These are phyloP conservation scores for Eleginops maclovinus DNA, from an alignment of 2,113 vertebrate species.

Conservation along the genomic window DNA sequence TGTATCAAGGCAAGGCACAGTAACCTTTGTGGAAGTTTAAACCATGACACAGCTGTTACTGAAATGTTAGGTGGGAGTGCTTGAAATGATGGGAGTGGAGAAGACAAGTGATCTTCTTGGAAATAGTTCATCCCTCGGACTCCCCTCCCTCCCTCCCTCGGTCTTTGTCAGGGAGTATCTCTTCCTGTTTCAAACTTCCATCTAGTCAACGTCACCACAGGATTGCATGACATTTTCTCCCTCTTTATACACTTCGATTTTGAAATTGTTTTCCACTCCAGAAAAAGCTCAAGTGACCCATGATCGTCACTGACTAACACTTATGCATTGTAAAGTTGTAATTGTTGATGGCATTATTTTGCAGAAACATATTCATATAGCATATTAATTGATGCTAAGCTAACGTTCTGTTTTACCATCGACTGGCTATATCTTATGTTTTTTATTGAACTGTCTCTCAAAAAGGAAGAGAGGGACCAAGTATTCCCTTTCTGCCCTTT, in stretches of 20 bases:
- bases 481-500: too few species aligned
- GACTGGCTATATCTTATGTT: too few species aligned
- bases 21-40: not conserved
- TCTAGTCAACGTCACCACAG: not conserved
- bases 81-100: constrained; percentile 23
- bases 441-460: too few species aligned
- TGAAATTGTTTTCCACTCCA: not conserved
- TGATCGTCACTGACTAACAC: not conserved
- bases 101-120: constrained; percentile 17
- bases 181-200: not conserved
- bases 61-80: not conserved
- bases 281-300: not conserved
- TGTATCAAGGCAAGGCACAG: not conserved
- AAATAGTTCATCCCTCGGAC: constrained; percentile 15
- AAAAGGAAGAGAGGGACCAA: too few species aligned
- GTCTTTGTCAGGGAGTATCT: not conserved
- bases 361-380: too few species aligned
- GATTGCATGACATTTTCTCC: not conserved
- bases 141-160: not conserved
- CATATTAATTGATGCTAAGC: too few species aligned
- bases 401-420: too few species aligned
- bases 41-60: not conserved
- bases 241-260: not conserved
- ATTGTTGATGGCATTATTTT: too few species aligned
- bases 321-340: too few species aligned